These are phyloP conservation scores for Manacus vitellinus DNA, from an alignment of 2,113 vertebrate genomes.

Conservation along the genomic window DNA sequence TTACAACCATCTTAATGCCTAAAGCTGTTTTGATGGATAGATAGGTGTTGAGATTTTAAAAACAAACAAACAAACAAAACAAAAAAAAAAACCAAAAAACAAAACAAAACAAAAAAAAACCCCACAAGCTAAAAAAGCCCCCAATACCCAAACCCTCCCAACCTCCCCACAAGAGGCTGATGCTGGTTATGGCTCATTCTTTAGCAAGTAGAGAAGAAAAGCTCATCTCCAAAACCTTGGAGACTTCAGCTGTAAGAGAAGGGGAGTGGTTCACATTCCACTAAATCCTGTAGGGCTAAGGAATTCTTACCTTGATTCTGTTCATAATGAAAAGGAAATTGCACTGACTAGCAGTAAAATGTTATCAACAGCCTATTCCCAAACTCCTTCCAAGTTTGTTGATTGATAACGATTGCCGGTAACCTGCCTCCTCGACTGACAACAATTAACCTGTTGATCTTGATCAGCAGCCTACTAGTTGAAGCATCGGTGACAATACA, in stretches of 20 bases:
- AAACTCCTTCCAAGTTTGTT: not conserved
- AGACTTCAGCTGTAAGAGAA: not conserved
- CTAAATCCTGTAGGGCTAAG: not conserved
- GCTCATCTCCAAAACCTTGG: not conserved
- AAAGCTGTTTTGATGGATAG: not conserved
- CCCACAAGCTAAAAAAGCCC: not conserved
- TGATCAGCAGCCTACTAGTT: not conserved
- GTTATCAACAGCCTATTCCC: not conserved
- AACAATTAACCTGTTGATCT: not conserved
- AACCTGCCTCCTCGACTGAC: not conserved
- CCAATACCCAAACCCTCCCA: not conserved
- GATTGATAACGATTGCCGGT: not conserved
- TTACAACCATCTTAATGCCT: not conserved
- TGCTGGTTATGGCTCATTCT: not conserved
- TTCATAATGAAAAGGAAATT: not conserved
- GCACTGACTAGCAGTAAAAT: not conserved
- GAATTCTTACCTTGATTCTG: not conserved
- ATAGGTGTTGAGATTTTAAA: not conserved
- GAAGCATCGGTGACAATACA: not conserved
- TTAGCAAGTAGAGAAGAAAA: not conserved
- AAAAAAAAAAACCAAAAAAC: not conserved
- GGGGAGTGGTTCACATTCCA: fast-evolving
- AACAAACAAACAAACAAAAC: not conserved
- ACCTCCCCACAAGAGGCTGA: not conserved
- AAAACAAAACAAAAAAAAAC: not conserved